These are phyloP conservation scores for Noctilio leporinus DNA, from an alignment of 2,113 vertebrate genomes.

Conservation along the genomic window DNA sequence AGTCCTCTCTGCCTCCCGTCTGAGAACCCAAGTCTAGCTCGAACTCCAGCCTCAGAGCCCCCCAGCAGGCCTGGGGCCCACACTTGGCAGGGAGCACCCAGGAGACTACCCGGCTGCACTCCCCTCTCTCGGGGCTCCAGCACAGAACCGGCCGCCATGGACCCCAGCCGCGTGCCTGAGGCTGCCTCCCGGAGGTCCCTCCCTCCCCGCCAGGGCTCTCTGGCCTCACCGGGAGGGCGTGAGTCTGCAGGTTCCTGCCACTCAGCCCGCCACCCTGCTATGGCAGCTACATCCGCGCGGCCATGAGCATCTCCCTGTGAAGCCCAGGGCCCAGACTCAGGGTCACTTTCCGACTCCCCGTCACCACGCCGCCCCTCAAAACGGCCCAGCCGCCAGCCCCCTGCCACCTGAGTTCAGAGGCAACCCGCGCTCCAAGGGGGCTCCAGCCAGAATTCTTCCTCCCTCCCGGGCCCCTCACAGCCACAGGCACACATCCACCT, in stretches of 20 bases:
- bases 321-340: neutral
- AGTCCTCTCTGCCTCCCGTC: neutral
- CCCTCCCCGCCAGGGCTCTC: neutral
- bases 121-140: neutral
- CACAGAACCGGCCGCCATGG: neutral
- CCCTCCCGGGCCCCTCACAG: accelerated
- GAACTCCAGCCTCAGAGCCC: neutral
- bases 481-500: neutral
- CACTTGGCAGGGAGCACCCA: neutral
- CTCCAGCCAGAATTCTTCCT: neutral
- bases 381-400: neutral
- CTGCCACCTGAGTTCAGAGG: neutral
- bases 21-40: neutral
- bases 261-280: neutral
- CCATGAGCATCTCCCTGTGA: neutral
- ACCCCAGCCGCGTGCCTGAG: no score
- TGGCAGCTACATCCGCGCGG: neutral
- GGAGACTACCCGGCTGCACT: neutral
- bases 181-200: no score
- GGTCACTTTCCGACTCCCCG: neutral
- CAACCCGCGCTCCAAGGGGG: neutral
- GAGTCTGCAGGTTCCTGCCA: neutral
- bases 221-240: neutral
- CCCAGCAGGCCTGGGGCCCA: neutral
- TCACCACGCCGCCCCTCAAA: neutral